Evolutionary conservation across 2,888 invertebrate species (phyloP).

Genomic region (Ypsolopha scabrella): DNA sequence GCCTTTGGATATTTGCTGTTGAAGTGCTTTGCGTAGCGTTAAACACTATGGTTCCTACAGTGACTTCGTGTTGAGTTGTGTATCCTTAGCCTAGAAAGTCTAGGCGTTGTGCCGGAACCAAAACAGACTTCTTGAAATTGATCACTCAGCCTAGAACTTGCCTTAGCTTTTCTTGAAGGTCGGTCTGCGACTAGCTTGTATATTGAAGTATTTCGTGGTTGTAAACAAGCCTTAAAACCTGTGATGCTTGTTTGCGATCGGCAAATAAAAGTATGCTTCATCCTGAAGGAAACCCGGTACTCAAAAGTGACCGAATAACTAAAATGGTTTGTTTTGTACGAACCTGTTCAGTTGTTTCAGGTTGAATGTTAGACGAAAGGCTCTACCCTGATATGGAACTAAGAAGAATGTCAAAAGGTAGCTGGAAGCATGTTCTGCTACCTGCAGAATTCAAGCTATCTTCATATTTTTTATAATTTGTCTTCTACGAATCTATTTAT

Average conservation of each 20-base stretch:
- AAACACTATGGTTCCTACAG: background rate
- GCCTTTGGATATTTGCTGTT: too few relatives aligned
- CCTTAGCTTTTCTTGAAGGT: too few relatives aligned
- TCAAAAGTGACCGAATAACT: slow-evolving; percentile 10
- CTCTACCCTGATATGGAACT: slow-evolving; percentile 9
- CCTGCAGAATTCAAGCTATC: slow-evolving; percentile 8
- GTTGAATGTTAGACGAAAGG: slow-evolving; percentile 10
- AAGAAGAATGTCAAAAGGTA: too few relatives aligned
- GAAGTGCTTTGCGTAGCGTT: background rate
- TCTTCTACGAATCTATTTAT: slow-evolving; percentile 4
- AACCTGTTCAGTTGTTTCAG: slow-evolving; percentile 10
- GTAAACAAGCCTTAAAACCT: slow-evolving; percentile 11
- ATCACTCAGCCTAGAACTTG: too few relatives aligned
- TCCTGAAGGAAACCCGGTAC: slow-evolving; percentile 12
- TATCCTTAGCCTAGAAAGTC: slow-evolving; percentile 16
- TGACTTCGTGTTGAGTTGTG: slow-evolving; percentile 7
- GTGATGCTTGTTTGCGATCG: slow-evolving; percentile 8
- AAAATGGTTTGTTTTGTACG: slow-evolving; percentile 6
- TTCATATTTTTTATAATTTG: slow-evolving; percentile 10
- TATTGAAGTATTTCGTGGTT: slow-evolving; percentile 8
- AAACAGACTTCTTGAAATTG: slow-evolving; percentile 13
- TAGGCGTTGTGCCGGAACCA: slow-evolving; percentile 10
- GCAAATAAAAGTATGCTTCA: too few relatives aligned
- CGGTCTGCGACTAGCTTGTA: slow-evolving; percentile 17
- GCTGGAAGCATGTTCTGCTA: slow-evolving; percentile 7